These are phyloP conservation scores for Oryzias woworae DNA, from an alignment of 2,113 vertebrate species.

Conservation along the genomic window DNA sequence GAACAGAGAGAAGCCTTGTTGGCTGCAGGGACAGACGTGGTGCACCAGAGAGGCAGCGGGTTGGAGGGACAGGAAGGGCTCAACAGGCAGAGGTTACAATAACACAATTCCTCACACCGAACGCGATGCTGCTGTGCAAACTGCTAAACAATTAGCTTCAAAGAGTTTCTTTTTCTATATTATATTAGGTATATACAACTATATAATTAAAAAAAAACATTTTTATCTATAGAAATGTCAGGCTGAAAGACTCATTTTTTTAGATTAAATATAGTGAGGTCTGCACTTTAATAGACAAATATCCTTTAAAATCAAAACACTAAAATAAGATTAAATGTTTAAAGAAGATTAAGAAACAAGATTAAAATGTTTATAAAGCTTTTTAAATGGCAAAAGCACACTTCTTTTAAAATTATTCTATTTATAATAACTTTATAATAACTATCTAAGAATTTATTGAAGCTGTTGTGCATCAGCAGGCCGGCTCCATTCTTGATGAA, in stretches of 20 bases:
- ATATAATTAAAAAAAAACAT: background rate
- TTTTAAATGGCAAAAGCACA: background rate
- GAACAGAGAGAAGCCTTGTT: conserved; percentile 73
- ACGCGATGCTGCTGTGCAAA: conserved; percentile 19
- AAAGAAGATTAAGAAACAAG: background rate
- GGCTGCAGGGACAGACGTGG: conserved; percentile 62
- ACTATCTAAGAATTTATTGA: background rate
- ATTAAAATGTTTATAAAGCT: background rate
- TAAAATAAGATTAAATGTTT: no score
- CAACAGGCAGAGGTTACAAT: conserved; percentile 63
- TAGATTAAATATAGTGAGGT: no score
- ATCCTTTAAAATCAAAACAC: no score
- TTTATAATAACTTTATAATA: background rate
- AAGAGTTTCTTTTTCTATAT: conserved; percentile 2
- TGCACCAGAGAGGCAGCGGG: conserved; percentile 57
- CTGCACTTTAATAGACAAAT: no score
- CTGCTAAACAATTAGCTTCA: background rate
- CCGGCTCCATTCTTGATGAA: background rate
- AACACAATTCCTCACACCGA: conserved; percentile 54
- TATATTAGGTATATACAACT: background rate
- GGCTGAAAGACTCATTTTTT: no score
- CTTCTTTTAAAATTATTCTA: background rate
- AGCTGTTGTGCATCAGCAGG: background rate
- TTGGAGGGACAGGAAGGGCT: conserved; percentile 44
- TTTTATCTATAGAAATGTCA: background rate